These are phyloP conservation scores for Cheracebus regulus DNA, from an alignment of 2,797 vertebrate species.

Conservation along the genomic window DNA sequence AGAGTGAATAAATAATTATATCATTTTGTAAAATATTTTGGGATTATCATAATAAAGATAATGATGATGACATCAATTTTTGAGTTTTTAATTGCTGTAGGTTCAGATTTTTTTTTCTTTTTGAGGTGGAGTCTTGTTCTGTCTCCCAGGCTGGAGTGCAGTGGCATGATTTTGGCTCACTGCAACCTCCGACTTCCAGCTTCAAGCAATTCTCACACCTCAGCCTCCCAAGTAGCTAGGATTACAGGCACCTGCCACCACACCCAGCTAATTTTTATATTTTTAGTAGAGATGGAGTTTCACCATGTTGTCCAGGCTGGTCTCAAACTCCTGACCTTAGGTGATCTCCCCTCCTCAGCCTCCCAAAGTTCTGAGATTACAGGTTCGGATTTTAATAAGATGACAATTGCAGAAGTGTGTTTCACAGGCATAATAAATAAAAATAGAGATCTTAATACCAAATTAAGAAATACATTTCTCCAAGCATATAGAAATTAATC, in stretches of 20 bases:
- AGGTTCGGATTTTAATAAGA: not conserved
- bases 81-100: not conserved
- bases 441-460: not conserved
- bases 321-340: not conserved
- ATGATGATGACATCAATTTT: not conserved
- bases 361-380: not conserved
- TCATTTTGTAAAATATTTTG: conserved; percentile 6
- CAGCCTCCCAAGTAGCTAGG: too few species aligned
- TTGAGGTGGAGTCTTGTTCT: too few species aligned
- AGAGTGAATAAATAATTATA: not conserved
- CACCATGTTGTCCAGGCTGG: too few species aligned
- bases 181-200: too few species aligned
- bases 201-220: too few species aligned
- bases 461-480: conserved; percentile 3
- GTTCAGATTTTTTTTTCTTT: not conserved
- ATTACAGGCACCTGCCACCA: too few species aligned
- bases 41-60: not conserved
- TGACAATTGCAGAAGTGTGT: not conserved
- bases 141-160: too few species aligned
- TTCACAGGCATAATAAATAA: not conserved
- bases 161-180: too few species aligned
- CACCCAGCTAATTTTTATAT: too few species aligned
- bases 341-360: not conserved
- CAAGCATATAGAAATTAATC: not conserved
- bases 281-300: too few species aligned